These are phyloP conservation scores for Cheilosia vernalis DNA, from an alignment of 2,888 invertebrate species.

Conservation along the genomic window DNA sequence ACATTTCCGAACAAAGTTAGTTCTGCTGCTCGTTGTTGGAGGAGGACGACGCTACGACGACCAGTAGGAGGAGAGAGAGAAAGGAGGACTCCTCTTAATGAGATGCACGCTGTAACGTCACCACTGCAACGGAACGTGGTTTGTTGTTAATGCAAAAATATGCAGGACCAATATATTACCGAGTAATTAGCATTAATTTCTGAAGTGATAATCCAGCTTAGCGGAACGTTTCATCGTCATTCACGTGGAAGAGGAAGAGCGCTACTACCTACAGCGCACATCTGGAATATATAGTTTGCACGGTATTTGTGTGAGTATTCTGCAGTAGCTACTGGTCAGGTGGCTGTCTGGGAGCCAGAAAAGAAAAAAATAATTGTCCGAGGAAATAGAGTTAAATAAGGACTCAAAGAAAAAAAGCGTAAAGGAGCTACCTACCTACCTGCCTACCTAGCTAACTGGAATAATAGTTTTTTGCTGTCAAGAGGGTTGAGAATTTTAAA, in stretches of 20 bases:
- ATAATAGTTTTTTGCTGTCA: slow-evolving; percentile 67
- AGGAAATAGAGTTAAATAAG: slow-evolving; percentile 68
- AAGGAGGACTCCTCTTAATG: slow-evolving; percentile 15
- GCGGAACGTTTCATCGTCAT: slow-evolving; percentile 72
- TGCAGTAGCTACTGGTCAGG: slow-evolving; percentile 49
- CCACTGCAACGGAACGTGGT: slow-evolving; percentile 59
- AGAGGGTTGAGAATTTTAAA: slow-evolving; percentile 64
- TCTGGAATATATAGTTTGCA: slow-evolving; percentile 15
- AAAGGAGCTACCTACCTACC: slow-evolving; percentile 47
- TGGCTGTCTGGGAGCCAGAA: slow-evolving; percentile 10
- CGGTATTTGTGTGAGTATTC: not conserved
- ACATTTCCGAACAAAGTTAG: slow-evolving; percentile 81
- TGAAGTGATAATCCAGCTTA: slow-evolving; percentile 78
- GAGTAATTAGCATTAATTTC: slow-evolving; percentile 82
- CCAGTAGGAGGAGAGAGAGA: slow-evolving; percentile 19
- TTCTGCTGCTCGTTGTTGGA: not conserved
- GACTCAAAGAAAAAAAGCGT: slow-evolving; percentile 29
- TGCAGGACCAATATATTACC: slow-evolving; percentile 79
- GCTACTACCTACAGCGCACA: slow-evolving; percentile 1
- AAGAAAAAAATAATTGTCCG: slow-evolving; percentile 2
- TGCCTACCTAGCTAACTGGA: slow-evolving; percentile 59
- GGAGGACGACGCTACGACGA: slow-evolving; percentile 57
- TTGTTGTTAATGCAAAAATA: slow-evolving; percentile 75
- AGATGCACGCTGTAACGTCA: slow-evolving; percentile 14
- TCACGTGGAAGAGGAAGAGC: slow-evolving; percentile 20